These are phyloP conservation scores for Peromyscus nudipes DNA, from an alignment of 2,797 vertebrate species.

Conservation along the genomic window DNA sequence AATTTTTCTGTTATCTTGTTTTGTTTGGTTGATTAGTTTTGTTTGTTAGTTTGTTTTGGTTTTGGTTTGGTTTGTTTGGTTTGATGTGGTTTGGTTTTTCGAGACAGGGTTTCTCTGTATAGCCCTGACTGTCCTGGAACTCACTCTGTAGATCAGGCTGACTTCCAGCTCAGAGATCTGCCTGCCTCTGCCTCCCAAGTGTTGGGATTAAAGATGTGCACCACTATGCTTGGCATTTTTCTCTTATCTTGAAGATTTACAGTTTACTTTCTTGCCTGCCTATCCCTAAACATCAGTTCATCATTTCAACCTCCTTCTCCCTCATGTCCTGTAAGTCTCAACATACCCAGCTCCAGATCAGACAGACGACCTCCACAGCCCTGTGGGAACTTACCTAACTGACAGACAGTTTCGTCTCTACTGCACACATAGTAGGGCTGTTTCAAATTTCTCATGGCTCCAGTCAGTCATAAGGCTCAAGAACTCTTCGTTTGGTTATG, in stretches of 20 bases:
- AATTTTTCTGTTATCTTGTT: neutral
- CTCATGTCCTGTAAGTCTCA: neutral
- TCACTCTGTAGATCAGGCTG: no score
- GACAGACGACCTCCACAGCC: neutral
- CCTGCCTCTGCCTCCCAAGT: no score
- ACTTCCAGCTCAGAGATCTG: no score
- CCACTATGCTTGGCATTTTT: neutral
- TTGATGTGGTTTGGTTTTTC: no score
- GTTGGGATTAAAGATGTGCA: no score
- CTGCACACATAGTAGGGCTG: neutral
- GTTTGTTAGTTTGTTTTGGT: no score
- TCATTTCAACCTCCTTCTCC: neutral
- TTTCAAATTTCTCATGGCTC: neutral
- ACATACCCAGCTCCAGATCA: neutral
- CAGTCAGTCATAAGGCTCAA: slow-evolving; percentile 19
- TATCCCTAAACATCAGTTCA: slow-evolving; percentile 1
- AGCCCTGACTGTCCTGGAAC: no score
- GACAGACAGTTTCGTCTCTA: neutral
- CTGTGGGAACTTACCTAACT: neutral
- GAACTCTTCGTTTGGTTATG: neutral
- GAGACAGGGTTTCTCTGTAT: no score
- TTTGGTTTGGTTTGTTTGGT: no score
- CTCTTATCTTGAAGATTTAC: neutral
- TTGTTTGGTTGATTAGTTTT: no score
- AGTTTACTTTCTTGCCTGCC: neutral